Evolutionary conservation across 2,113 vertebrate species (phyloP).

Genomic region (Albula goreensis): DNA sequence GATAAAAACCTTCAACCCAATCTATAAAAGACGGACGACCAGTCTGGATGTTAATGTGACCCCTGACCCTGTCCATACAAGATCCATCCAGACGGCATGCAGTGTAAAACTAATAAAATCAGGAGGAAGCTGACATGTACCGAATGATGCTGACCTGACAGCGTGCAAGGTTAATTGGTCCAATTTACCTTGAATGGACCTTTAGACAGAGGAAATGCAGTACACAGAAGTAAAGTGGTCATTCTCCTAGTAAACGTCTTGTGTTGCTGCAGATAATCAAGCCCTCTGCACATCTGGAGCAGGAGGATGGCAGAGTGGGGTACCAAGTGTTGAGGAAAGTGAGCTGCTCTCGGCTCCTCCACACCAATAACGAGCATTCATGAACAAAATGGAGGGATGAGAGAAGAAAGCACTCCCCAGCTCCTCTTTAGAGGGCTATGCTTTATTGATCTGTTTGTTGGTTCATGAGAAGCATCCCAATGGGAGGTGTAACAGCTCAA

Average conservation of each 20-base stretch:
- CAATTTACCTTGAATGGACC: background rate
- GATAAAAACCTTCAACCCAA: background rate
- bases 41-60: background rate
- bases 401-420: background rate
- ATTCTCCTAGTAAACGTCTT: background rate
- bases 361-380: background rate
- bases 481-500: background rate
- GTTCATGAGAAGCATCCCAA: background rate
- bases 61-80: background rate
- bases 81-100: background rate
- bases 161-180: background rate
- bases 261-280: background rate
- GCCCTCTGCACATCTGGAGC: background rate
- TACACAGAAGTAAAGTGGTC: background rate
- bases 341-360: background rate
- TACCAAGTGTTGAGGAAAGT: background rate
- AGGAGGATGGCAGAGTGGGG: background rate
- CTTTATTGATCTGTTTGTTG: background rate
- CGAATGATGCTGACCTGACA: background rate
- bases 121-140: background rate
- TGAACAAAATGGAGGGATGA: background rate
- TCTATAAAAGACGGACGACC: background rate
- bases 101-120: background rate
- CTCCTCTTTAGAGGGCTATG: background rate
- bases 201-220: background rate